phyloP scores from a whole-genome alignment of 2,888 invertebrate genomes.

The Nymphalis c-album region DNA sequence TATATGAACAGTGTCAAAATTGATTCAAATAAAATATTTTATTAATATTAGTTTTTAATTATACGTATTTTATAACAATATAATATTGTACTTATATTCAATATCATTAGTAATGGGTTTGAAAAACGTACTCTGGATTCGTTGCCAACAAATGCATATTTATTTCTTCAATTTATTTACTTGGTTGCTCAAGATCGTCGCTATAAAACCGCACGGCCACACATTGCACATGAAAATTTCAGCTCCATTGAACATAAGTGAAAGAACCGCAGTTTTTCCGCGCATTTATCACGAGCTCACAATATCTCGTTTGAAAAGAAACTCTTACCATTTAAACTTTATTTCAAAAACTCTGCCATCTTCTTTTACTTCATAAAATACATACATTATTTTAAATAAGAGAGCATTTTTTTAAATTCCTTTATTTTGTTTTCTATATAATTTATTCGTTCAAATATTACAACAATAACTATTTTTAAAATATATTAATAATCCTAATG shows the following conservation, averaged over 20 bases:
- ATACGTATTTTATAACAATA: too few relatives aligned
- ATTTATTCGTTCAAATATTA: too few relatives aligned
- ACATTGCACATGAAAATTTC: conserved; percentile 20
- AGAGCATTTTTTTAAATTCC: neutral
- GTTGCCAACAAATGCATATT: conserved; percentile 4
- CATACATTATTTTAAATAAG: neutral
- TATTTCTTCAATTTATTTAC: conserved; percentile 4
- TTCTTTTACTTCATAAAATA: conserved; percentile 3
- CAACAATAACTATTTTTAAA: too few relatives aligned
- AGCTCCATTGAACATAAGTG: conserved; percentile 19
- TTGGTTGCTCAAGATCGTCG: conserved; percentile 14
- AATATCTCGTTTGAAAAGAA: conserved; percentile 19
- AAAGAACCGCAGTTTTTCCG: conserved; percentile 21
- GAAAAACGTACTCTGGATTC: too few relatives aligned
- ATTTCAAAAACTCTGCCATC: conserved; percentile 3
- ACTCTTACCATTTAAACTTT: conserved; percentile 12
- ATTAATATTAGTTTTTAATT: too few relatives aligned
- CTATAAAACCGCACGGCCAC: conserved; percentile 6
- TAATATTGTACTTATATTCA: too few relatives aligned
- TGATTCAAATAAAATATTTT: too few relatives aligned
- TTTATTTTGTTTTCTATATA: neutral
- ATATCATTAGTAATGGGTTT: too few relatives aligned
- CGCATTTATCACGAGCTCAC: conserved; percentile 14
- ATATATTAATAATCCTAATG: too few relatives aligned
- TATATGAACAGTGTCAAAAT: too few relatives aligned